These are phyloP conservation scores for Cetonia aurata DNA, from an alignment of 2,888 invertebrate species.

Conservation along the genomic window DNA sequence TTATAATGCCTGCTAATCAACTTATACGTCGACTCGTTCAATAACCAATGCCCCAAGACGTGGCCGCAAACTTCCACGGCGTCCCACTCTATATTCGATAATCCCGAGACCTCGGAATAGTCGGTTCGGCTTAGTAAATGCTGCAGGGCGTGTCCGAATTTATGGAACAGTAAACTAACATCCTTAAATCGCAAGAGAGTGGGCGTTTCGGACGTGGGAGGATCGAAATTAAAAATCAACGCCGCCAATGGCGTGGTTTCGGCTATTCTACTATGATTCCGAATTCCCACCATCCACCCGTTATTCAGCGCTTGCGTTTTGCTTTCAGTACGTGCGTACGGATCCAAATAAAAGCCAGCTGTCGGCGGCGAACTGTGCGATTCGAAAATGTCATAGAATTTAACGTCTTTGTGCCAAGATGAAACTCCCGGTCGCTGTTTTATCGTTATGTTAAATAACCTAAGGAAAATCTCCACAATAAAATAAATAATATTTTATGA, in stretches of 20 bases:
- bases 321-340: conserved; percentile 77
- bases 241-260: conserved; percentile 81
- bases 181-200: conserved; percentile 82
- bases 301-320: conserved; percentile 70
- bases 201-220: conserved; percentile 74
- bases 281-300: conserved; percentile 85
- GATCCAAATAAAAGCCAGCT: conserved; percentile 90
- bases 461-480: background rate
- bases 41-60: conserved; percentile 86
- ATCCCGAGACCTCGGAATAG: conserved; percentile 87
- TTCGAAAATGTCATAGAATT: conserved; percentile 85
- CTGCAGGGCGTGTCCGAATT: conserved; percentile 90
- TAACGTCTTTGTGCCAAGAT: conserved; percentile 89
- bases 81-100: conserved; percentile 94
- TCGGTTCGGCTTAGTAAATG: conserved; percentile 86
- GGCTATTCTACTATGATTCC: conserved; percentile 77
- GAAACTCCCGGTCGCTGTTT: conserved; percentile 75
- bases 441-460: conserved; percentile 82
- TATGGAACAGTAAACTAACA: conserved; percentile 81
- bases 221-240: conserved; percentile 85
- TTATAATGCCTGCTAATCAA: conserved; percentile 81
- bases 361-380: conserved; percentile 74
- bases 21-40: conserved; percentile 72
- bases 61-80: conserved; percentile 86
- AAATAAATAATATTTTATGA: background rate